Evolutionary conservation across 2,797 vertebrate species (phyloP), one percentile per base, ranked within the genome.

Genomic region (Nothura maculosa): DNA sequence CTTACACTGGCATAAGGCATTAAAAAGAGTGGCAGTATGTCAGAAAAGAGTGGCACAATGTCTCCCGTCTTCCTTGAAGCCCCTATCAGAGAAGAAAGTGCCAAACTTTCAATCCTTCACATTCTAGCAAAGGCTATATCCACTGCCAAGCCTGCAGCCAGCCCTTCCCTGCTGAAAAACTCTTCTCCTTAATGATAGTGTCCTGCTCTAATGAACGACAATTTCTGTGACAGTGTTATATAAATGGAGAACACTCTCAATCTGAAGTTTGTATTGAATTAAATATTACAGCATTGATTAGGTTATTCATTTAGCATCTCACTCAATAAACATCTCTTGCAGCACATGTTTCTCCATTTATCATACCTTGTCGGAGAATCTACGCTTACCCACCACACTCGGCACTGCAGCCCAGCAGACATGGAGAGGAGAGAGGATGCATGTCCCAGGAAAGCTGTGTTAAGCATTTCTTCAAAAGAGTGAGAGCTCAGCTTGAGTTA

Each of bases 281-380:
- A 95, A 96, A 96, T 96, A 96, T 97, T 96, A 96, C 95, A 92
- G 87, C 95, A 96, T 97, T 96, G 97, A 97, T 96, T 96, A 94
- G 94, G 93, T 95, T 95, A 96, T 96, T 97, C 95, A 95, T 97
- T 96, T 96, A 97, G 96, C 95, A 96, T 96, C 95, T 94, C 86
- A 96, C 94, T 96, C 95, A 96, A 96, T 97, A 96, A 96, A 92
- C 92, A 91, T 92, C 89, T 96, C 90, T 95, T 94, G 76, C 90
- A 87, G 75, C 1, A 1, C 48, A 4, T 96, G 96, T 96, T 95
- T 94, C 90, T 68, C 93, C 92, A 96, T 97, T 97, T 95, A 94
- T 96, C 96, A 96, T 96, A 76, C 91, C 92, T 93, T 96, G 92
- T 94, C 93, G 14, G 80, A 77, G 74, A 89, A 86, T 91, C 72